These are phyloP conservation scores for Macheiramphus alcinus DNA, from an alignment of 2,113 vertebrate species.

Conservation along the genomic window DNA sequence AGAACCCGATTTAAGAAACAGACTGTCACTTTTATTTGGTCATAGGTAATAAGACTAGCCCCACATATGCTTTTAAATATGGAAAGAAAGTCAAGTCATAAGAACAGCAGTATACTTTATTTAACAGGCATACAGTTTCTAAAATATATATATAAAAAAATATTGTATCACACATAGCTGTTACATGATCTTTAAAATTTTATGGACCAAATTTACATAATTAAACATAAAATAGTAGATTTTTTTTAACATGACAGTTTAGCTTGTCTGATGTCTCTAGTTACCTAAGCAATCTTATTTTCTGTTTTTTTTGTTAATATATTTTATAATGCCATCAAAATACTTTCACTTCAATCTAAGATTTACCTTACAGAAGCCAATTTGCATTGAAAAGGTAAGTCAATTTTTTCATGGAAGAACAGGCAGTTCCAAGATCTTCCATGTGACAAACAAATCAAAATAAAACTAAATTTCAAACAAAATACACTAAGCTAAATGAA, in stretches of 20 bases:
- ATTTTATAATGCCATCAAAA: background rate
- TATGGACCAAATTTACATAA: background rate
- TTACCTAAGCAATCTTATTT: background rate
- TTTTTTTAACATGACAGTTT: background rate
- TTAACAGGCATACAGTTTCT: background rate
- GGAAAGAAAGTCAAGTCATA: background rate
- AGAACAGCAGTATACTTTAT: background rate
- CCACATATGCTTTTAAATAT: background rate
- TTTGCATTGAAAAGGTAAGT: background rate
- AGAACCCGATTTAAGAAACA: background rate
- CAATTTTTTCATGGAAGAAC: background rate
- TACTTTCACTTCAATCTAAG: background rate
- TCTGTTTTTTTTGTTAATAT: background rate
- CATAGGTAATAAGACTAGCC: background rate
- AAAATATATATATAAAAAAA: background rate
- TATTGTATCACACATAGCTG: background rate
- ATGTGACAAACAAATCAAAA: background rate
- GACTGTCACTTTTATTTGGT: background rate
- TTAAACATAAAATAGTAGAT: background rate
- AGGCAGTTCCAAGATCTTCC: background rate
- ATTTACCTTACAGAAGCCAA: background rate
- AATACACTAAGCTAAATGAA: background rate
- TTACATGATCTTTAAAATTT: background rate
- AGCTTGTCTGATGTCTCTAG: background rate
- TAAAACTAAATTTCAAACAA: background rate